phyloP scores from a whole-genome alignment of 2,113 vertebrate genomes.

The Hystrix brachyura region DNA sequence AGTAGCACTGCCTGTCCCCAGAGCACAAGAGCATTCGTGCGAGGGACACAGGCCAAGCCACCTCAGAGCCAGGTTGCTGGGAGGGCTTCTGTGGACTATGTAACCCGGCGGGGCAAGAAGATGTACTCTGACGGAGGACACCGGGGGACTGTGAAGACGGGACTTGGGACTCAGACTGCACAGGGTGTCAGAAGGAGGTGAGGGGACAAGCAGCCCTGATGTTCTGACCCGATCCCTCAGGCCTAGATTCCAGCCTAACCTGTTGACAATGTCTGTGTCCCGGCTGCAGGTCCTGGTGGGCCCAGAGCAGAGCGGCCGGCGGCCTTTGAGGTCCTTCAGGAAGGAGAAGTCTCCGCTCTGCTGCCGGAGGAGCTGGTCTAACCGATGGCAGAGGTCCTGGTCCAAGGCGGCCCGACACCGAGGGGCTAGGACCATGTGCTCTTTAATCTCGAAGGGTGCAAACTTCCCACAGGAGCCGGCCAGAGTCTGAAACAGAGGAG shows the following conservation, averaged over 20 bases:
- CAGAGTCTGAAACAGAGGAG: slow-evolving; percentile 90
- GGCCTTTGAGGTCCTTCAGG: slow-evolving; percentile 91
- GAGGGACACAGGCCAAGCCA: background rate
- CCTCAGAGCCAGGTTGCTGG: background rate
- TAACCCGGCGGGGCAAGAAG: background rate
- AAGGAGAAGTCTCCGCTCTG: slow-evolving; percentile 86
- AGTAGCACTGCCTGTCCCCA: accelerated
- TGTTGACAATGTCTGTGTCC: slow-evolving; percentile 63
- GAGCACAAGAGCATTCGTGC: background rate
- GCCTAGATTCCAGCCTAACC: slow-evolving; percentile 77
- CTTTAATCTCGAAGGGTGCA: slow-evolving; percentile 98
- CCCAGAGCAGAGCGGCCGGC: slow-evolving; percentile 89
- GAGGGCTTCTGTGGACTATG: background rate
- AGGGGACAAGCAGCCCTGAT: background rate
- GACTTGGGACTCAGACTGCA: too few relatives aligned
- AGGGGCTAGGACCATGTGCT: slow-evolving; percentile 96
- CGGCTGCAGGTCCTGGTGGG: slow-evolving; percentile 86
- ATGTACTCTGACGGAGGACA: background rate
- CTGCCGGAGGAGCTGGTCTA: slow-evolving; percentile 91
- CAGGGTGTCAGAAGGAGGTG: background rate
- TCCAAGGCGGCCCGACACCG: slow-evolving; percentile 90
- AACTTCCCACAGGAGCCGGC: slow-evolving; percentile 97
- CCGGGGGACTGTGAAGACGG: background rate
- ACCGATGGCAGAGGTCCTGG: slow-evolving; percentile 88
- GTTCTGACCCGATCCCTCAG: accelerated